These are phyloP conservation scores for Magallana ariakensis DNA, from an alignment of 1,140 invertebrate species.

Conservation along the genomic window DNA sequence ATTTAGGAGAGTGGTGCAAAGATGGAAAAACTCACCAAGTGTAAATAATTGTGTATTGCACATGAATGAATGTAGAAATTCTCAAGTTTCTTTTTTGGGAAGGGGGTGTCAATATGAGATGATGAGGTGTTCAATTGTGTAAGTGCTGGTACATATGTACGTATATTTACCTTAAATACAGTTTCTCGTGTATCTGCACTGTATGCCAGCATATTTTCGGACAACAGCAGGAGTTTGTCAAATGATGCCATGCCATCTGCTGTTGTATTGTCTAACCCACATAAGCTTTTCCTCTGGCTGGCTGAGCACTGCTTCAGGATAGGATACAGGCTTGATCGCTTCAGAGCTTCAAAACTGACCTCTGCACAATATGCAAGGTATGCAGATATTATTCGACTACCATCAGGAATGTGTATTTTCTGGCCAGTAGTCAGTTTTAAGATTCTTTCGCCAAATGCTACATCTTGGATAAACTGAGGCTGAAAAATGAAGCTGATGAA, in stretches of 20 bases:
- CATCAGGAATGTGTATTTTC: constrained; percentile 31
- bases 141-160: too few species aligned
- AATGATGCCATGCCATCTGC: constrained; percentile 27
- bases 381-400: constrained; percentile 25
- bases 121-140: too few species aligned
- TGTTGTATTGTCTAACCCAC: constrained; percentile 7
- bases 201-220: background rate
- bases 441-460: constrained; percentile 32
- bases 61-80: too few species aligned
- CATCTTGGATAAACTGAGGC: constrained; percentile 40
- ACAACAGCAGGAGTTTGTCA: too few species aligned
- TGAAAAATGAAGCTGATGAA: constrained; percentile 37
- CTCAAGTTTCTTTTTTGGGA: too few species aligned
- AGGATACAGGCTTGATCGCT: background rate
- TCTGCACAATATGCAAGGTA: constrained; percentile 28
- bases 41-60: too few species aligned
- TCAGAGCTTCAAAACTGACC: background rate
- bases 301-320: constrained; percentile 29
- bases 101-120: too few species aligned
- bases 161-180: constrained; percentile 7
- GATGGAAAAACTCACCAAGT: too few species aligned
- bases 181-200: constrained; percentile 12
- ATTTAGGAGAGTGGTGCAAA: too few species aligned
- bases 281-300: constrained; percentile 25
- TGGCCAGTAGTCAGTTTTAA: background rate